Conservation (phyloP, 1,140 invertebrate species). For the Drosophila pachea region DNA sequence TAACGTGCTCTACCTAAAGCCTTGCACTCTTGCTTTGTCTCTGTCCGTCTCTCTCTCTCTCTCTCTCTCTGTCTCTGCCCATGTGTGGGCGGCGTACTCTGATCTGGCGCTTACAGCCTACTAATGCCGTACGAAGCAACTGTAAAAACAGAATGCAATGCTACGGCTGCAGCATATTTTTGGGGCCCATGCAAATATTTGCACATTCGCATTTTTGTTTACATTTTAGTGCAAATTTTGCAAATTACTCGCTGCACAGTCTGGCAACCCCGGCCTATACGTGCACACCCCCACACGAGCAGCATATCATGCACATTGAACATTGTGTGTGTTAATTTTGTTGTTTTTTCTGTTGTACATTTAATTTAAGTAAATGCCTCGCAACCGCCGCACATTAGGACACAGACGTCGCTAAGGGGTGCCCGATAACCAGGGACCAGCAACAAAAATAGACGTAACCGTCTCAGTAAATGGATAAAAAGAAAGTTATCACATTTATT, state of each 20-base stretch:
- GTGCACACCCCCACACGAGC: background rate
- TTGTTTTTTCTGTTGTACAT: slow-evolving; percentile 25
- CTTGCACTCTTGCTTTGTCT: no score
- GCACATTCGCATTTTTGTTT: slow-evolving; percentile 60
- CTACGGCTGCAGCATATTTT: slow-evolving; percentile 51
- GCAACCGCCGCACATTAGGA: slow-evolving; percentile 24
- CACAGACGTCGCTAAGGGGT: slow-evolving; percentile 16
- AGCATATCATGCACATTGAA: slow-evolving; percentile 17
- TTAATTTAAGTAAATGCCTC: slow-evolving; percentile 44
- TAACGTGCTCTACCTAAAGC: slow-evolving; percentile 28
- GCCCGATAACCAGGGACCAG: background rate
- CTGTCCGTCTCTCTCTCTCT: no score
- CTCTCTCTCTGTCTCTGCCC: no score
- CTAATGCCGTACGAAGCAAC: slow-evolving; percentile 33
- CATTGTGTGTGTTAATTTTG: slow-evolving; percentile 17
- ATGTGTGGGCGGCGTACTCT: background rate
- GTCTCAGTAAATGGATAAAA: no score
- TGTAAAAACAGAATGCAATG: slow-evolving; percentile 15
- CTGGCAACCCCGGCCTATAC: slow-evolving; percentile 24
- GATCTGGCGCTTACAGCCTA: slow-evolving; percentile 47
- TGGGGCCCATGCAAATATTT: slow-evolving; percentile 62
- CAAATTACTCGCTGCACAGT: slow-evolving; percentile 59
- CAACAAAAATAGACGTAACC: background rate
- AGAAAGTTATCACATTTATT: background rate
- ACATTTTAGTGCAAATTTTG: slow-evolving; percentile 70